Evolutionary conservation across 2,797 vertebrate genomes (phyloP), one percentile per base, ranked within the genome.

Genomic region (Varecia variegata): DNA sequence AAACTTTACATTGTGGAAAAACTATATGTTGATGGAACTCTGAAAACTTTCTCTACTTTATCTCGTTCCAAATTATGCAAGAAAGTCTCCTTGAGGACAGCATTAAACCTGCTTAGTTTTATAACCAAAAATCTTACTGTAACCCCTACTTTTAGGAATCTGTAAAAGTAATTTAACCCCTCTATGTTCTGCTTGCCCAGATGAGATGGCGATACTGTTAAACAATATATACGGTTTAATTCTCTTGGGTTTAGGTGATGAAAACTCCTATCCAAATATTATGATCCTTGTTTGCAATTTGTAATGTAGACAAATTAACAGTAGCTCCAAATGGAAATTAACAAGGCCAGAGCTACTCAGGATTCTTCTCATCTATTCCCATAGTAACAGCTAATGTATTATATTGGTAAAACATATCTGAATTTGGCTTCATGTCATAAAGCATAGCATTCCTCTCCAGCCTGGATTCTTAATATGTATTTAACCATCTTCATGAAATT

Each of bases 211-310:
- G 85, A 43, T 73, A 80, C 56, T 71, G 35, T 85, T 93, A 76
- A 94, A 83, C 84, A 73, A 81, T 71, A 93, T 80, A 93, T 54
- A 88, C 47, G 12, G 32, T 45, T 92, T 97, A 82, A 95, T 88
- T 92, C 90, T 93, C 95, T 90, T 93, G 93, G 52, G 56, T 94
- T 93, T 92, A 23, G 76, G 88, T 87, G 94, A 93, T 94, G 95
- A 97, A 97, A 97, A 73, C 77, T 56, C 93, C 82, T 96, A 88
- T 96, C 97, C 94, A 97, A 98, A 98, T 97, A 97, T 97, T 97
- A 92, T 97, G 96, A 96, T 96, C 90, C 62, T 82, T 82, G 76
- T 93, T 96, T 96, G 85, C 87, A 95, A 35, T 95, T 58, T 90
- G 95, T 95, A 94, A 96, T 95, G 85, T 76, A 96, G 94, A 92